phyloP scores from a whole-genome alignment of 2,113 vertebrate genomes.

The Bubo scandiacus region DNA sequence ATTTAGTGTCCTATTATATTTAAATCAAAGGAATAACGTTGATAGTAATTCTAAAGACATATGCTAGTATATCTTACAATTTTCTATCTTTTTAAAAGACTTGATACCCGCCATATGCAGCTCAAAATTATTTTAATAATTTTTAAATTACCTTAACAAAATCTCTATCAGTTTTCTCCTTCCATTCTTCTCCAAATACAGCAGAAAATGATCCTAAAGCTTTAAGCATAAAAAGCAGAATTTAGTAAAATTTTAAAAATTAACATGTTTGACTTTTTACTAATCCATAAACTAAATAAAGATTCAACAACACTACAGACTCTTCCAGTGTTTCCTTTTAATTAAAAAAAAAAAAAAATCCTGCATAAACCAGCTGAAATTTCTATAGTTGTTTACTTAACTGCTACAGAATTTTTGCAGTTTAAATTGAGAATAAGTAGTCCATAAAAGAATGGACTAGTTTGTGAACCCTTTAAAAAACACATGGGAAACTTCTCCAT shows the following conservation, averaged over 20 bases:
- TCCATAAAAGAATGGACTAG: neutral
- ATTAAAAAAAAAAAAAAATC: neutral
- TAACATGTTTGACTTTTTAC: neutral
- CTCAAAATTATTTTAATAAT: neutral
- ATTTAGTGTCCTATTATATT: neutral
- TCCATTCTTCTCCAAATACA: slow-evolving; percentile 98
- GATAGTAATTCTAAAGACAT: neutral
- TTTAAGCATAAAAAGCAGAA: slow-evolving; percentile 69
- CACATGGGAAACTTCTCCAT: neutral
- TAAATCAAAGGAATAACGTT: neutral
- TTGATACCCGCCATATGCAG: neutral
- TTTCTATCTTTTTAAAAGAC: neutral
- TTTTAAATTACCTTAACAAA: slow-evolving; percentile 90
- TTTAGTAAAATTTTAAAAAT: slow-evolving; percentile 28
- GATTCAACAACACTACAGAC: neutral
- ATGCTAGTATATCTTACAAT: neutral
- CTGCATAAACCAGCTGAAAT: neutral
- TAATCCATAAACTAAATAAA: slow-evolving; percentile 17
- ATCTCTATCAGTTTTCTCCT: slow-evolving; percentile 97
- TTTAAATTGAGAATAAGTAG: neutral
- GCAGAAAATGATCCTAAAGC: slow-evolving; percentile 96
- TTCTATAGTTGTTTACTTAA: neutral
- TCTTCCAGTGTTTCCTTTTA: neutral
- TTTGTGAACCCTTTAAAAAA: neutral
- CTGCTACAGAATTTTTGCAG: neutral